phyloP scores from a whole-genome alignment of 1,140 invertebrate genomes.

The Geopemphigus sp. region DNA sequence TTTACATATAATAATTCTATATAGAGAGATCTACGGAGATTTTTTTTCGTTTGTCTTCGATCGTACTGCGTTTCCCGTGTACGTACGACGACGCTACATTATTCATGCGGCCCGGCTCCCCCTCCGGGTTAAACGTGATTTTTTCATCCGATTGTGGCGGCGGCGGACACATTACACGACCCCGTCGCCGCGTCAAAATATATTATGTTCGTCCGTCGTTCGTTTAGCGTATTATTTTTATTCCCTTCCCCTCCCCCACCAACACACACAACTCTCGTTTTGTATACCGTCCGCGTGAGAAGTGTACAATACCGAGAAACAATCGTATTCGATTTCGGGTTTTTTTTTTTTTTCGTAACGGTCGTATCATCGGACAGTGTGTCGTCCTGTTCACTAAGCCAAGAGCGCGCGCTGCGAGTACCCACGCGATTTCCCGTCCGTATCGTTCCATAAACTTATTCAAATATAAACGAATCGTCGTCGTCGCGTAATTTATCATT shows the following conservation, averaged over 20 bases:
- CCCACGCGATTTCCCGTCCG: slow-evolving; percentile 9
- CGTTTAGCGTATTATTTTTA: background rate
- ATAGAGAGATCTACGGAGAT: background rate
- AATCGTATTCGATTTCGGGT: slow-evolving; percentile 10
- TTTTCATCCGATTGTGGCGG: slow-evolving; percentile 24
- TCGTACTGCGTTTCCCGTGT: background rate
- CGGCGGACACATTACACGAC: background rate
- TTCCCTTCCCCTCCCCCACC: no score
- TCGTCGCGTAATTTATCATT: slow-evolving; percentile 8
- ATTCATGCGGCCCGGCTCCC: slow-evolving; percentile 6
- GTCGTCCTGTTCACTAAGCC: background rate
- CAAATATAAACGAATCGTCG: slow-evolving; percentile 7
- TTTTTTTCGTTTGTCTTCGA: slow-evolving; percentile 11
- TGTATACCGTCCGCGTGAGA: background rate
- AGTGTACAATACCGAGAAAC: slow-evolving; percentile 3
- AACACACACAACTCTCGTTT: background rate
- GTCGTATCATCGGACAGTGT: no score
- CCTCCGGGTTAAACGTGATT: slow-evolving; percentile 26
- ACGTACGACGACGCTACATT: background rate
- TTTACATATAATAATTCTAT: background rate
- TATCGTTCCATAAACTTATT: slow-evolving; percentile 12
- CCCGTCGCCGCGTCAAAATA: background rate
- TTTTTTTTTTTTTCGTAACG: background rate
- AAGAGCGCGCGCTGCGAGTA: background rate
- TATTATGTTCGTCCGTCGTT: slow-evolving; percentile 1